phyloP scores from a whole-genome alignment of 2,888 invertebrate genomes.

The Agriopis aurantiaria region DNA sequence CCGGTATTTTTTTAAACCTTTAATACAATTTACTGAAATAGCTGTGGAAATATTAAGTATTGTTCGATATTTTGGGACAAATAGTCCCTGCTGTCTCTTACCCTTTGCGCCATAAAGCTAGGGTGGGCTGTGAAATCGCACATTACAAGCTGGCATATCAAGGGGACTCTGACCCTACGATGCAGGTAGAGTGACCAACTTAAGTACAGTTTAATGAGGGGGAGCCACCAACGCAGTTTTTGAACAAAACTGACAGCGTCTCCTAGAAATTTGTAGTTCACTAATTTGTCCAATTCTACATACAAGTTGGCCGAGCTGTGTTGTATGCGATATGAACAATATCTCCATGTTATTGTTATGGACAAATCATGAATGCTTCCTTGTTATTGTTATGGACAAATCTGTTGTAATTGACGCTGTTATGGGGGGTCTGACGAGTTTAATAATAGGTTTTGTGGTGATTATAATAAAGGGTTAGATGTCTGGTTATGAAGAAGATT shows the following conservation, averaged over 20 bases:
- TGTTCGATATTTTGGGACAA: too few relatives aligned
- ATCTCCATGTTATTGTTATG: conserved; percentile 28
- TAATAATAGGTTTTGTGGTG: conserved; percentile 23
- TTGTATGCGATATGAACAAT: conserved; percentile 21
- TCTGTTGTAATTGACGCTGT: conserved; percentile 26
- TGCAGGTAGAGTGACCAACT: conserved; percentile 25
- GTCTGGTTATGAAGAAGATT: conserved; percentile 8
- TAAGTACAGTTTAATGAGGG: neutral
- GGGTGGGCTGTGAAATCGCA: conserved; percentile 80
- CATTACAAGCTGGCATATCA: conserved; percentile 75
- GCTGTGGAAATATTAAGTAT: too few relatives aligned
- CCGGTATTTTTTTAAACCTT: too few relatives aligned
- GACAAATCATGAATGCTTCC: conserved; percentile 21
- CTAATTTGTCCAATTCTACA: conserved; percentile 1
- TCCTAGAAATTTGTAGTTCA: neutral
- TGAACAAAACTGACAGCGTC: neutral
- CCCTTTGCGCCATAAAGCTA: conserved; percentile 50
- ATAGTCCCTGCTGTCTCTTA: conserved; percentile 34
- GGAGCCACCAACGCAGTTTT: neutral
- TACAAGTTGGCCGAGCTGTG: neutral
- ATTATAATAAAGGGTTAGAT: conserved; percentile 28
- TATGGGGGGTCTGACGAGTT: conserved; percentile 25
- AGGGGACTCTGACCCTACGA: conserved; percentile 71
- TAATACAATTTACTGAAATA: too few relatives aligned
- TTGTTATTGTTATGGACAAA: conserved; percentile 29